phyloP scores from a whole-genome alignment of 2,888 invertebrate genomes.

The Nasonia oneida region DNA sequence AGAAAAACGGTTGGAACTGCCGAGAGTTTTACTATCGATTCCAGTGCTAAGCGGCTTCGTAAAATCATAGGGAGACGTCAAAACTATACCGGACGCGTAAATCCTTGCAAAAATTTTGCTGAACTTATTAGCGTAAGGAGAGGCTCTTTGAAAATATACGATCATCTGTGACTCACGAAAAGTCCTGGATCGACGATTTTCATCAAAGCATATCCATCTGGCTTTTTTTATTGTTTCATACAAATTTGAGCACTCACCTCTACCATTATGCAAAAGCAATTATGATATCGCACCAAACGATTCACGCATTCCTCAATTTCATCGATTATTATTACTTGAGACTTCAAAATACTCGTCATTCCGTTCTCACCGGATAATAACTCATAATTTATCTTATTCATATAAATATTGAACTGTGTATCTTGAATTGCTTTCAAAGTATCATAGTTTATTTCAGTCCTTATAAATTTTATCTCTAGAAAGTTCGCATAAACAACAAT shows the following conservation, averaged over 20 bases:
- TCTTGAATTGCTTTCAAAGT: too few species aligned
- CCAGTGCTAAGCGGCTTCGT: not conserved
- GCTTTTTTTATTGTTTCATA: not conserved
- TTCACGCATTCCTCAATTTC: too few species aligned
- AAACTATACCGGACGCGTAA: not conserved
- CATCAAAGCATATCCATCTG: not conserved
- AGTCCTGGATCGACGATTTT: not conserved
- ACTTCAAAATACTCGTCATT: too few species aligned
- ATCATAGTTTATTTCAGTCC: too few species aligned
- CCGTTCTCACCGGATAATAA: too few species aligned
- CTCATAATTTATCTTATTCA: too few species aligned
- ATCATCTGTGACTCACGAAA: not conserved
- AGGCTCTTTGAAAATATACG: not conserved
- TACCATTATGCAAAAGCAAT: not conserved
- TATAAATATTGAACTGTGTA: too few species aligned
- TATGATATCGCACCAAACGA: too few species aligned
- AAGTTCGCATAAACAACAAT: too few species aligned
- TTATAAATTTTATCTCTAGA: too few species aligned
- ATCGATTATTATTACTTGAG: too few species aligned
- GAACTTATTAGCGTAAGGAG: not conserved
- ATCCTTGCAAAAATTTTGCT: not conserved
- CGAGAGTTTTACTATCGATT: not conserved
- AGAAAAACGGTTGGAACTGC: not conserved
- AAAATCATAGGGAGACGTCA: not conserved
- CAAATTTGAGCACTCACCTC: not conserved